phyloP scores from a whole-genome alignment of 2,113 vertebrate species.

The Phalacrocorax aristotelis region DNA sequence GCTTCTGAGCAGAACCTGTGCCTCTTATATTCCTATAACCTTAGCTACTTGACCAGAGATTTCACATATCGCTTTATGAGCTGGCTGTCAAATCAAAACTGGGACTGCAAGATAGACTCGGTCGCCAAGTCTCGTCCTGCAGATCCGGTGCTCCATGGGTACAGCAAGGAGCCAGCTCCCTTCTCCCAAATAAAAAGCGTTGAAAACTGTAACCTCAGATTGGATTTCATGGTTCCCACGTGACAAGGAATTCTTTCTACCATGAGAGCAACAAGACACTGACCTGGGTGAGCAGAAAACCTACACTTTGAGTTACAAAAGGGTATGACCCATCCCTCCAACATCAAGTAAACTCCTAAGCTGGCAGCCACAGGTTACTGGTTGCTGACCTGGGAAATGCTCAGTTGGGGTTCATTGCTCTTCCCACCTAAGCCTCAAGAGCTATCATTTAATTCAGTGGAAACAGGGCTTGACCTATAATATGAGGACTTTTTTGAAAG shows the following conservation, averaged over 20 bases:
- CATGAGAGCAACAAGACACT: background rate
- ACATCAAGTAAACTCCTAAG: background rate
- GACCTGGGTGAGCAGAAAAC: background rate
- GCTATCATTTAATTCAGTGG: background rate
- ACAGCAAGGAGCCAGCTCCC: background rate
- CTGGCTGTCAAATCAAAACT: background rate
- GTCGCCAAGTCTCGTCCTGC: background rate
- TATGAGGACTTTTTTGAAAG: background rate
- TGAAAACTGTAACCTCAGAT: background rate
- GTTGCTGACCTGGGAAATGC: background rate
- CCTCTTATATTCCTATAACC: background rate
- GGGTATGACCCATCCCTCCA: background rate
- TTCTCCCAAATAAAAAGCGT: background rate
- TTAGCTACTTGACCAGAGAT: background rate
- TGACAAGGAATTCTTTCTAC: background rate
- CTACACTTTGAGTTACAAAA: fast-evolving
- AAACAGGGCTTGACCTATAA: background rate
- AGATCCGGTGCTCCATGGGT: background rate
- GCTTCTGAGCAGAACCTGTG: background rate
- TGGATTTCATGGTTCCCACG: background rate
- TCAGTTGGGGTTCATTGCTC: background rate
- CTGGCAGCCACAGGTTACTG: background rate
- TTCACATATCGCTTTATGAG: background rate
- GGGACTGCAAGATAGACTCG: background rate
- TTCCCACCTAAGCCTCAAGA: background rate